Conservation (phyloP, 2,797 vertebrate species). For the Trachops cirrhosus region DNA sequence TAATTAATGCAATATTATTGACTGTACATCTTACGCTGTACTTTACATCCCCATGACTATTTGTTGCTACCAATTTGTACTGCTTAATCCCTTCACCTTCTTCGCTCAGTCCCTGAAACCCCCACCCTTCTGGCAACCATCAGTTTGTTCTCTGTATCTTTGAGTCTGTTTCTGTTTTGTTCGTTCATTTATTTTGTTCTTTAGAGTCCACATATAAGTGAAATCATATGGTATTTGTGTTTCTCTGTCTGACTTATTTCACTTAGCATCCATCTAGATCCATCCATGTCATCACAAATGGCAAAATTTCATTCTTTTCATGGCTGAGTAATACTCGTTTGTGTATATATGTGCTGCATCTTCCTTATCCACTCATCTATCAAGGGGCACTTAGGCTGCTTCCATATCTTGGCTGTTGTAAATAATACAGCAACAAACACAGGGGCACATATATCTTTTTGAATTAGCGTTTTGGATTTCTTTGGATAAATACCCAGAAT, state of each 20-base stretch:
- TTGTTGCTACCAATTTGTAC: background rate
- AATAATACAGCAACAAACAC: background rate
- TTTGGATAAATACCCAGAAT: background rate
- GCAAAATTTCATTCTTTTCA: background rate
- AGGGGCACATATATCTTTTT: background rate
- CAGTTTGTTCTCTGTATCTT: background rate
- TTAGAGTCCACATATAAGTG: background rate
- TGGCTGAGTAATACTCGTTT: background rate
- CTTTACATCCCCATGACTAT: background rate
- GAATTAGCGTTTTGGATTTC: background rate
- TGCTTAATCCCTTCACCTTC: background rate
- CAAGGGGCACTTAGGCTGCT: background rate
- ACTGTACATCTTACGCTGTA: background rate
- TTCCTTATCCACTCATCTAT: background rate
- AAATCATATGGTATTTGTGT: background rate
- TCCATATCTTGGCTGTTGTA: background rate
- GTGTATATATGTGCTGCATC: background rate
- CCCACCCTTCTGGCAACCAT: background rate
- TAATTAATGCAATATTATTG: background rate
- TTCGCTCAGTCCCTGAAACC: background rate
- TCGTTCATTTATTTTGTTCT: background rate
- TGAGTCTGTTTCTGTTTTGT: background rate
- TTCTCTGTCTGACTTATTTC: background rate
- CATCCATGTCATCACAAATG: background rate
- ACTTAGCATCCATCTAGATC: background rate